phyloP scores from a whole-genome alignment of 2,888 invertebrate genomes.

The Archips xylosteana region DNA sequence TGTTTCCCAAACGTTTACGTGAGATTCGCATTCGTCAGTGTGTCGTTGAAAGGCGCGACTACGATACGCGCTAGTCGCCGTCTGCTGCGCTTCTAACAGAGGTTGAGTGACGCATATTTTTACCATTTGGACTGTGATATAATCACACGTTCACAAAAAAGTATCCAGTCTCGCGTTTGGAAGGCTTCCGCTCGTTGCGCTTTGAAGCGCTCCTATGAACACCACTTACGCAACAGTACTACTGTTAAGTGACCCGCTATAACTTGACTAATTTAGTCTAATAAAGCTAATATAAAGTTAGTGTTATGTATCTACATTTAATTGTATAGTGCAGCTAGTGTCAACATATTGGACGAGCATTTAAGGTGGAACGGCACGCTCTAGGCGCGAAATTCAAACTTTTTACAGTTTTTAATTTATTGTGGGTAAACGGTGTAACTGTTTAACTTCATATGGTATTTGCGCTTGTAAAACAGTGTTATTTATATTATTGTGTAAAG shows the following conservation, averaged over 20 bases:
- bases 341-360: too few relatives aligned
- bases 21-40: too few relatives aligned
- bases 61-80: neutral
- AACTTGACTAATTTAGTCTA: neutral
- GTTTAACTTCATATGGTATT: too few relatives aligned
- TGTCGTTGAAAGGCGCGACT: too few relatives aligned
- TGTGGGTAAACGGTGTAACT: too few relatives aligned
- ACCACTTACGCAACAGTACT: neutral
- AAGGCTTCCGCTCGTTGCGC: neutral
- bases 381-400: too few relatives aligned
- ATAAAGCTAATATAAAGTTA: neutral
- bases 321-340: too few relatives aligned
- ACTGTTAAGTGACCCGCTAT: neutral
- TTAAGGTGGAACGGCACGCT: too few relatives aligned
- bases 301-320: neutral
- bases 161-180: neutral
- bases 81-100: neutral
- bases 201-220: neutral
- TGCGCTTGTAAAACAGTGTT: too few relatives aligned
- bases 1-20: too few relatives aligned
- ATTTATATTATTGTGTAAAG: too few relatives aligned
- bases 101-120: neutral
- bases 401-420: too few relatives aligned
- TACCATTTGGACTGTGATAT: neutral
- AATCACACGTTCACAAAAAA: constrained; percentile 1